Evolutionary conservation across 2,888 invertebrate genomes (phyloP).

Genomic region (Phalera bucephala): DNA sequence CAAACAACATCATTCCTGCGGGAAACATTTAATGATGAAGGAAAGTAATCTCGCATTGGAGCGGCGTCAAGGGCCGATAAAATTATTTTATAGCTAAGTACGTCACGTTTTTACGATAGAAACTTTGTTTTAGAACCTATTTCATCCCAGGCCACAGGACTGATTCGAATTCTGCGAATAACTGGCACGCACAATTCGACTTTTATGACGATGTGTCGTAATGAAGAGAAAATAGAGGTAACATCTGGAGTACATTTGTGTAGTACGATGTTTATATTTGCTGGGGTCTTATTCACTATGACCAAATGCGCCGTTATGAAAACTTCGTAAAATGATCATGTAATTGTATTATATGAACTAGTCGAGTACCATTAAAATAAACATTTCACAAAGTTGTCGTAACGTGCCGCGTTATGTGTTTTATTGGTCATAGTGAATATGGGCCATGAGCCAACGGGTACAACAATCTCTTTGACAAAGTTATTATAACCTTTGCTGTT

Average conservation of each 20-base stretch:
- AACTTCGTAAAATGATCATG: too few species aligned
- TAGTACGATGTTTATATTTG: too few species aligned
- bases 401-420: too few species aligned
- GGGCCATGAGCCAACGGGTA: too few species aligned
- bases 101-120: conserved; percentile 20
- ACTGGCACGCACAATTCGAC: background rate
- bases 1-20: conserved; percentile 21
- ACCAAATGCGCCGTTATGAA: too few species aligned
- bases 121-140: conserved; percentile 18
- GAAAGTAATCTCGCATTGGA: conserved; percentile 21
- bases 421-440: too few species aligned
- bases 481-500: too few species aligned
- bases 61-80: conserved; percentile 19
- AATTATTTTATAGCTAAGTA: conserved; percentile 31
- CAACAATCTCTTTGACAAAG: too few species aligned
- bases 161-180: background rate
- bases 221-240: background rate
- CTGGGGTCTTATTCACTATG: too few species aligned
- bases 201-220: background rate
- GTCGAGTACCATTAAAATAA: too few species aligned
- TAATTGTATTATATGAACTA: too few species aligned
- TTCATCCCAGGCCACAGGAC: conserved; percentile 5
- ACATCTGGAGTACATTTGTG: background rate
- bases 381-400: too few species aligned
- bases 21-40: conserved; percentile 17